Conservation (phyloP, 2,888 invertebrate species). For the Euplagia quadripunctaria region DNA sequence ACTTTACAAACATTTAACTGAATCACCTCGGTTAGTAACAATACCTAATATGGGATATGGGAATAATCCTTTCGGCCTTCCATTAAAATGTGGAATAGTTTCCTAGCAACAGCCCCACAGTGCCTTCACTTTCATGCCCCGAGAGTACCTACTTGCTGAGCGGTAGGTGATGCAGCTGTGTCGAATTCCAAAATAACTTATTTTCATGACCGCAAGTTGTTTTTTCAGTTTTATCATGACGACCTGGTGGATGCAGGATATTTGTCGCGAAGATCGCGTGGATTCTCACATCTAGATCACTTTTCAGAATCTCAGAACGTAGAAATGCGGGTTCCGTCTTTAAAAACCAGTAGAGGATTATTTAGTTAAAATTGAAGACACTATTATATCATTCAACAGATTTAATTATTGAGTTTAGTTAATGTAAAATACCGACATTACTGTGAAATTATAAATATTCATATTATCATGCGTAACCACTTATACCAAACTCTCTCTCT, state of each 20-base stretch:
- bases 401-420: no score
- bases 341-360: neutral
- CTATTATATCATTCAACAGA: no score
- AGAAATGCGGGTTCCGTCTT: neutral
- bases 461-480: neutral
- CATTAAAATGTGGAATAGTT: neutral
- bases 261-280: no score
- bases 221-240: no score
- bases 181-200: no score
- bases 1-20: neutral
- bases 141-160: no score
- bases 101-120: no score
- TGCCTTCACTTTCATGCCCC: no score
- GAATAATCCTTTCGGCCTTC: neutral
- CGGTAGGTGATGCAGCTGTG: no score
- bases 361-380: no score
- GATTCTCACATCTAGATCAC: neutral
- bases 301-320: neutral
- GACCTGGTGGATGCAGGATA: no score
- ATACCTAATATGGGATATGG: neutral
- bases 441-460: neutral
- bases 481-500: conserved; percentile 22
- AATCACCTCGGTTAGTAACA: neutral
- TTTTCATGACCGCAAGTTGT: no score
- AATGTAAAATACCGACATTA: neutral